Conservation (phyloP, 2,113 vertebrate genomes). For the Heterotis niloticus region DNA sequence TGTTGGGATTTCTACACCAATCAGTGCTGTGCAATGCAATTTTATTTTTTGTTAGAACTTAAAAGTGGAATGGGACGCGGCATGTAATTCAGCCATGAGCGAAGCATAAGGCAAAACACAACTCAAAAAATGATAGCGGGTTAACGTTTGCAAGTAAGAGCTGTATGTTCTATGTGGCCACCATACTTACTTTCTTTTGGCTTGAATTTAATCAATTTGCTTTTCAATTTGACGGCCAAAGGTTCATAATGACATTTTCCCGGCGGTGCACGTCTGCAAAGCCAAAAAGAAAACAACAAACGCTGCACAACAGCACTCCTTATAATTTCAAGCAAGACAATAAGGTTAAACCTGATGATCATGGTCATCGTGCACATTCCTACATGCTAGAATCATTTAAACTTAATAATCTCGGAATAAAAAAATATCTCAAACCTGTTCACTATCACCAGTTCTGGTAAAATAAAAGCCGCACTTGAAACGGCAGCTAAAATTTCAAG, state of each 20-base stretch:
- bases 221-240: slow-evolving; percentile 72
- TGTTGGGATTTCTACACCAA: slow-evolving; percentile 47
- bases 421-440: background rate
- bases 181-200: slow-evolving; percentile 83
- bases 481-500: background rate
- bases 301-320: background rate
- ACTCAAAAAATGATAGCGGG: background rate
- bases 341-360: background rate
- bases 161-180: background rate
- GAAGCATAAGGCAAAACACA: background rate
- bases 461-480: background rate
- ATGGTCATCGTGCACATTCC: background rate
- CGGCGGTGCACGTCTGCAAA: slow-evolving; percentile 80
- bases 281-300: slow-evolving; percentile 34
- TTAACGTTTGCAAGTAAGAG: background rate
- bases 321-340: background rate
- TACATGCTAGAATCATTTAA: background rate
- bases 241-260: slow-evolving; percentile 77
- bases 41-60: background rate
- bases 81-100: background rate
- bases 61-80: background rate
- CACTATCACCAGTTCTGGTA: background rate
- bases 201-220: slow-evolving; percentile 70
- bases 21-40: slow-evolving; percentile 61
- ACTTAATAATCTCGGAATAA: background rate